Percentiles rank a stretch among this genome's conserved stretches.
Conservation (phyloP, 1,140 invertebrate species). For the Thaumetopoea pityocampa region DNA sequence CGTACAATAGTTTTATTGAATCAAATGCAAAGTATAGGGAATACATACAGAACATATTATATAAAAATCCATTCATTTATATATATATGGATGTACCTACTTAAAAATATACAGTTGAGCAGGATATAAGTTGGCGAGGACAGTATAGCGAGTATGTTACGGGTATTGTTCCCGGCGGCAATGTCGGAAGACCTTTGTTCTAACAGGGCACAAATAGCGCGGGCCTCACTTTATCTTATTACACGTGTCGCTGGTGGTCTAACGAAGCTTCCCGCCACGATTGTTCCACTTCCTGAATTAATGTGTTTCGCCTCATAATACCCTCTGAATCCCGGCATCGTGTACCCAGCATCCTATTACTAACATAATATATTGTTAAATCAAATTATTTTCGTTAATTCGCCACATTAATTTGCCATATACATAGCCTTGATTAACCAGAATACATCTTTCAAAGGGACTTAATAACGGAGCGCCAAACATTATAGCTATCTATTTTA, state of each 20-base stretch:
- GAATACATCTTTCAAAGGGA: slow-evolving; percentile 17
- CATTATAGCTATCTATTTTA: slow-evolving; percentile 5
- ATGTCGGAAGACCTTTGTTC: slow-evolving; percentile 55
- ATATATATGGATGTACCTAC: background rate
- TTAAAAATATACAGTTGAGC: slow-evolving; percentile 17
- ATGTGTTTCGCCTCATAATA: slow-evolving; percentile 43
- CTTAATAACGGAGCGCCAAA: slow-evolving; percentile 12
- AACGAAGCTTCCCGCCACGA: slow-evolving; percentile 45
- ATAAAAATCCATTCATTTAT: too few relatives aligned
- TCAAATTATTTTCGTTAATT: slow-evolving; percentile 23
- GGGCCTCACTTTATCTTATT: slow-evolving; percentile 57
- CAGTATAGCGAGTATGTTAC: slow-evolving; percentile 20
- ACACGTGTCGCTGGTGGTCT: slow-evolving; percentile 43
- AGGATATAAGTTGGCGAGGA: slow-evolving; percentile 20
- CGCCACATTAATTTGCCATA: slow-evolving; percentile 18
- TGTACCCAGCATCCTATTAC: slow-evolving; percentile 14
- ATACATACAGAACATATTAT: too few relatives aligned
- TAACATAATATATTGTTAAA: slow-evolving; percentile 16
- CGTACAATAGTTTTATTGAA: too few relatives aligned
- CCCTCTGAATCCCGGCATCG: slow-evolving; percentile 10
- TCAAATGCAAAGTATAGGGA: too few relatives aligned
- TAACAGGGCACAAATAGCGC: slow-evolving; percentile 26
- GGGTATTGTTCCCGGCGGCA: slow-evolving; percentile 38
- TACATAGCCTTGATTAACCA: slow-evolving; percentile 22
- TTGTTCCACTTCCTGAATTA: slow-evolving; percentile 50